Conservation (phyloP, 2,113 vertebrate species). For the Pardalotus punctatus region DNA sequence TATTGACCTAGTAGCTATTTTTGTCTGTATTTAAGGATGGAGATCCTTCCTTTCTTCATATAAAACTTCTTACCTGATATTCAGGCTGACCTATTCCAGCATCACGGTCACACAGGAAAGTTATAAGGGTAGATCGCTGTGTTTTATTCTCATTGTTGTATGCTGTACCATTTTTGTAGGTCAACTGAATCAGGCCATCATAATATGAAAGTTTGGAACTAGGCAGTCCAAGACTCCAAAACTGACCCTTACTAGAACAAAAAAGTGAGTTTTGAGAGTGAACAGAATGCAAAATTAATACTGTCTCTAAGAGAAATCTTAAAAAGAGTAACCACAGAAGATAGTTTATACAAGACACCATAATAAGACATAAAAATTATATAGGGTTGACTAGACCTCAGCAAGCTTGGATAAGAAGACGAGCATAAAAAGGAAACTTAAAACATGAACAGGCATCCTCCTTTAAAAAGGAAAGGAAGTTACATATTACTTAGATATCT, state of each 20-base stretch:
- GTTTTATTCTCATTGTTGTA: constrained; percentile 85
- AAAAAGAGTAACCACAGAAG: neutral
- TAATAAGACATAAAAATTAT: neutral
- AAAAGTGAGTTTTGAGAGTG: neutral
- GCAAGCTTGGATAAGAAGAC: neutral
- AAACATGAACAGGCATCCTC: neutral
- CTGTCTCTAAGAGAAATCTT: neutral
- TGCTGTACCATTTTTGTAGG: constrained; percentile 81
- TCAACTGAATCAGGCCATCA: constrained; percentile 89
- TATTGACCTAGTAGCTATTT: neutral
- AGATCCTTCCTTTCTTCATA: neutral
- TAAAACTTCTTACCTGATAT: constrained; percentile 80
- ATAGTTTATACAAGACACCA: neutral
- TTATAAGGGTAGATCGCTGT: constrained; percentile 83
- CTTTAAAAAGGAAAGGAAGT: neutral
- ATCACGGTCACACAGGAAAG: constrained; percentile 88
- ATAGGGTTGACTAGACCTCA: neutral
- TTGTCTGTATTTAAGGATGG: neutral
- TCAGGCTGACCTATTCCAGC: constrained; percentile 84
- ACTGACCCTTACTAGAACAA: constrained; percentile 31
- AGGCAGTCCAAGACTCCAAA: constrained; percentile 85
- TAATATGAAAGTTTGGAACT: constrained; percentile 88
- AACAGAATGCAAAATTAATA: neutral
- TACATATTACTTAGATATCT: neutral
- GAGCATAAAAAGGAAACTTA: neutral